These are phyloP conservation scores for Drosophila sp. DNA, from an alignment of 1,140 invertebrate species.

Conservation along the genomic window DNA sequence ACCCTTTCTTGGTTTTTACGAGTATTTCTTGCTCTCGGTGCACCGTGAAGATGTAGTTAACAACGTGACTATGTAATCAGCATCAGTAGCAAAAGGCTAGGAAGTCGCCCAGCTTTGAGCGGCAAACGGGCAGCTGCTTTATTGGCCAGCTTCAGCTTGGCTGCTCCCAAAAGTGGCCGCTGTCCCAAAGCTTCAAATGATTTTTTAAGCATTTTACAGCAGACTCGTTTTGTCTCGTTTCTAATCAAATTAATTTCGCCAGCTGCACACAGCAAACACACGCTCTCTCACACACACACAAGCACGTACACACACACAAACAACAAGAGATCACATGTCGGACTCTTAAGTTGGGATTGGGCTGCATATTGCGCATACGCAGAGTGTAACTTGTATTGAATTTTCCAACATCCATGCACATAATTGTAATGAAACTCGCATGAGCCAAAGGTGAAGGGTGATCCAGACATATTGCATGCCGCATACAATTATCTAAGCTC, in stretches of 20 bases:
- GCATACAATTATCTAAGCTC: conserved; percentile 16
- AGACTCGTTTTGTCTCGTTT: conserved; percentile 59
- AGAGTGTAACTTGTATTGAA: conserved; percentile 56
- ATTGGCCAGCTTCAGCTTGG: conserved; percentile 3
- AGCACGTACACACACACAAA: conserved; percentile 42
- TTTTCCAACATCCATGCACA: conserved; percentile 28
- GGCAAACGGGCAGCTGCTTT: conserved; percentile 28
- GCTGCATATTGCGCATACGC: conserved; percentile 73
- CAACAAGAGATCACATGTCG: conserved; percentile 27
- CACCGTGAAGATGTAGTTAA: conserved; percentile 82
- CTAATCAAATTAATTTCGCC: conserved; percentile 80
- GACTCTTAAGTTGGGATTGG: conserved; percentile 37
- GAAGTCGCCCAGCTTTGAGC: conserved; percentile 56
- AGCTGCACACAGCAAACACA: conserved; percentile 55
- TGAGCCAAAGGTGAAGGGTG: conserved; percentile 51
- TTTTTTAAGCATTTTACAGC: conserved; percentile 51
- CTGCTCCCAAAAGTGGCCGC: conserved; percentile 1
- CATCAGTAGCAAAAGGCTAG: conserved; percentile 61
- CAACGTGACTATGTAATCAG: conserved; percentile 82
- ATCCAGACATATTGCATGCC: conserved; percentile 4
- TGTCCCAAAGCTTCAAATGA: conserved; percentile 58
- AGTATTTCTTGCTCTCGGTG: conserved; percentile 33
- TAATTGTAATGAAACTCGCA: conserved; percentile 58
- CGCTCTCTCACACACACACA: conserved; percentile 39
- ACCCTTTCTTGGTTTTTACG: too few relatives aligned